Base-by-base conservation (phyloP, 2,113 vertebrate species). In the Pedetes capensis region DNA sequence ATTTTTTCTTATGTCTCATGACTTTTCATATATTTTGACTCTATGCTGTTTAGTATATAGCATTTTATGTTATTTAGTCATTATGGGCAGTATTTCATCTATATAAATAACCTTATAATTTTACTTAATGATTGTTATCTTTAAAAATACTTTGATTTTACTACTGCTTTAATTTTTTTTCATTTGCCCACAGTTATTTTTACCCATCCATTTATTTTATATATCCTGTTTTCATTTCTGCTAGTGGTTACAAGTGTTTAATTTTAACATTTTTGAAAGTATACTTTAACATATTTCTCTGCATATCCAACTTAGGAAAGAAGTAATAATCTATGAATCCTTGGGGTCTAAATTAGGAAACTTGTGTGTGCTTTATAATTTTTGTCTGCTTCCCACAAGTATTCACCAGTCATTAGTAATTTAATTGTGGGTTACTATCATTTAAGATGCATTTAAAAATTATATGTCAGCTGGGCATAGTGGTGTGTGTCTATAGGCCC, bases 151-250 rank as follows among this genome's bases (percentile, higher is more conserved):
- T 94, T 79, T 82, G 49, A 34, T 90, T 63, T 90, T 75, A 61
- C 71, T 79, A n/a, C 17, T 53, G 22, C 51, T 92, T 95, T 81
- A n/a, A 42, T 80, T 79, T 71, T 47, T 72, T 87, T 94, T 91
- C 17, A 61, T 80, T 75, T 94, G 37, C 51, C 74, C 81, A 76
- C 9, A n/a, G 29, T 93, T 89, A 79, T 63, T 95, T 90, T 95
- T 92, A 59, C n/a, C 32, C 23, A 39, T 44, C 32, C 51, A 55
- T 89, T 95, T 61, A 93, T 82, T 83, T 93, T 68, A 63, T 49
- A 39, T 74, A 83, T 42, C 29, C 57, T 89, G 11, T 76, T 89
- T 92, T 85, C 47, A 57, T 37, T 71, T 91, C 79, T 88, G 49
- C 76, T 82, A 39, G 5, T 89, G 32, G 69, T 82, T 87, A 42